phyloP scores from a whole-genome alignment of 1,140 invertebrate species.

The Caenorhabditis brenneri region DNA sequence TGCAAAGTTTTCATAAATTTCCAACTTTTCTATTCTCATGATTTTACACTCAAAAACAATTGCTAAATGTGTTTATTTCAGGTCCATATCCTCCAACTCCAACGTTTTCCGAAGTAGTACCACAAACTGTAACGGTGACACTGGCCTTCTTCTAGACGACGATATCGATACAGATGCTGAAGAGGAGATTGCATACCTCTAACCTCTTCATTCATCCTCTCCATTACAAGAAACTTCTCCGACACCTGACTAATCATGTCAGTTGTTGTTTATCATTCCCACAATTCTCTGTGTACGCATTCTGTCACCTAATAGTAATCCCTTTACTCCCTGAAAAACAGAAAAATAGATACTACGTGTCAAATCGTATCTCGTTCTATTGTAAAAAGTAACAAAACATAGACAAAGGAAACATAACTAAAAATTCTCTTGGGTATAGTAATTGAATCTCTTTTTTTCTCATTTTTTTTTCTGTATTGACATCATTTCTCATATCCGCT shows the following conservation, averaged over 20 bases:
- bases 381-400: neutral
- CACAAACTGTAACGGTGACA: neutral
- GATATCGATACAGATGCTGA: conserved; percentile 2
- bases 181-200: conserved; percentile 23
- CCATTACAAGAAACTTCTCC: neutral
- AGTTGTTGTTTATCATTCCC: neutral
- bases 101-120: neutral
- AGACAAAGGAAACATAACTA: neutral
- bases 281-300: neutral
- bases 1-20: too few relatives aligned
- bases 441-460: neutral
- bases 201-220: neutral
- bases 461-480: neutral
- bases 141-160: neutral
- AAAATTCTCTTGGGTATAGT: neutral
- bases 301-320: neutral
- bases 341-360: neutral
- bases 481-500: neutral
- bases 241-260: neutral
- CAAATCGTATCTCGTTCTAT: neutral
- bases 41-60: too few relatives aligned
- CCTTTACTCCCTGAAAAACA: neutral
- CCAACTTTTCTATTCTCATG: too few relatives aligned
- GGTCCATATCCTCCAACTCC: neutral
- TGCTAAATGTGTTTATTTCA: too few relatives aligned